A percentile compares a stretch with the other conserved stretches of the same genome.
Conservation (phyloP, 2,113 vertebrate genomes). For the Nyctibius bracteatus region DNA sequence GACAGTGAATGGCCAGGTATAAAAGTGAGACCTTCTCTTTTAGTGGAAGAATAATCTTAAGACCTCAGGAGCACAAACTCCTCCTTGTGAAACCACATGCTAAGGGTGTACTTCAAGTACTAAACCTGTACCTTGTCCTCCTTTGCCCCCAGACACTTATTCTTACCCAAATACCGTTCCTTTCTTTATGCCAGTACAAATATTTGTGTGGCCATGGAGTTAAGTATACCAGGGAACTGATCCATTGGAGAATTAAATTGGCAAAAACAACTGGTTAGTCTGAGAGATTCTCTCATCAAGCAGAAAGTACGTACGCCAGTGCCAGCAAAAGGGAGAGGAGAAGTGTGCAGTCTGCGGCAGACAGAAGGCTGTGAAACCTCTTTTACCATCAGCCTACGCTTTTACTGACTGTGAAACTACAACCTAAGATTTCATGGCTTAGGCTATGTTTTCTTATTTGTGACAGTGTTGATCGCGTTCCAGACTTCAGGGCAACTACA, state of each 20-base stretch:
- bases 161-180: background rate
- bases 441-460: background rate
- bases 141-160: background rate
- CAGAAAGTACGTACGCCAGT: background rate
- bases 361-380: constrained; percentile 29
- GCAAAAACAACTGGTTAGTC: constrained; percentile 55
- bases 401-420: constrained; percentile 6
- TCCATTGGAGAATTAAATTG: background rate
- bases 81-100: background rate
- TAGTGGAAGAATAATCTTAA: background rate
- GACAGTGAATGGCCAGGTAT: background rate
- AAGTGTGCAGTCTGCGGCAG: background rate
- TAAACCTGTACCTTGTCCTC: background rate
- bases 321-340: background rate
- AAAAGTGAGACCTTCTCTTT: background rate
- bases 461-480: background rate
- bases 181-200: background rate
- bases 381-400: constrained; percentile 25
- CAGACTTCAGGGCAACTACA: background rate
- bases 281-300: background rate
- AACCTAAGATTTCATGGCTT: background rate
- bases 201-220: constrained; percentile 3
- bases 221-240: background rate
- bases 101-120: background rate
- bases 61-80: too few species aligned